Percentiles rank a stretch among this genome's conserved stretches.
Conservation (phyloP, 2,888 invertebrate species). For the Clistopyga incitator region DNA sequence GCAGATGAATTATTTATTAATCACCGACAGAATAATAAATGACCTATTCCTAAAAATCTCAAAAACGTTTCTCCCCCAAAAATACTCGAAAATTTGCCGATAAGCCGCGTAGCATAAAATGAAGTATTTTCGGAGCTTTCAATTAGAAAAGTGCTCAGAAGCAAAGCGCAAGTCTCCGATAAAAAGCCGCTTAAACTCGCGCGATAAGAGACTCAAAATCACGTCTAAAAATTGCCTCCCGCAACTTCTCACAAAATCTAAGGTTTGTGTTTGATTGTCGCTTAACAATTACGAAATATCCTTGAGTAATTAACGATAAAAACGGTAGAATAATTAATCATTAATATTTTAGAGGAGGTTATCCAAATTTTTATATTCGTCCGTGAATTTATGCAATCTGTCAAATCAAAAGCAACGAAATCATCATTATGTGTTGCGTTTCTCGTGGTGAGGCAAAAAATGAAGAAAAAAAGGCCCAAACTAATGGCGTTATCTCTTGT, state of each 20-base stretch:
- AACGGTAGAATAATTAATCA: neutral
- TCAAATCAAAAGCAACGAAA: neutral
- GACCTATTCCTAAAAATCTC: too few relatives aligned
- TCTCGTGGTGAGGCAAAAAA: too few relatives aligned
- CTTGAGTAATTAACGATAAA: neutral
- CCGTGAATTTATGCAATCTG: neutral
- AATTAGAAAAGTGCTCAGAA: neutral
- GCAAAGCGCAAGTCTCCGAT: neutral
- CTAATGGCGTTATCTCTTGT: constrained; percentile 7
- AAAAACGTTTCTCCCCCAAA: too few relatives aligned
- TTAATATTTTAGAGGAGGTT: constrained; percentile 7
- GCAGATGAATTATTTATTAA: neutral
- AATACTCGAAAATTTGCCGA: neutral
- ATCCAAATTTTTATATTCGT: constrained; percentile 1
- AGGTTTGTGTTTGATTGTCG: constrained; percentile 10
- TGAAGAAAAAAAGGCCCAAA: neutral
- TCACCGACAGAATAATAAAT: too few relatives aligned
- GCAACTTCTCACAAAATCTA: neutral
- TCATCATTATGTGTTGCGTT: neutral
- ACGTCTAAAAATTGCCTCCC: neutral
- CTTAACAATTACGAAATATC: neutral
- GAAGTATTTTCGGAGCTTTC: neutral
- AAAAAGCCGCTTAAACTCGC: neutral
- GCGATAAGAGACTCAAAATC: neutral
- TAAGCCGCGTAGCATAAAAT: neutral